These are phyloP conservation scores for Mactromeris polynyma DNA, from an alignment of 2,888 invertebrate genomes.

Conservation along the genomic window DNA sequence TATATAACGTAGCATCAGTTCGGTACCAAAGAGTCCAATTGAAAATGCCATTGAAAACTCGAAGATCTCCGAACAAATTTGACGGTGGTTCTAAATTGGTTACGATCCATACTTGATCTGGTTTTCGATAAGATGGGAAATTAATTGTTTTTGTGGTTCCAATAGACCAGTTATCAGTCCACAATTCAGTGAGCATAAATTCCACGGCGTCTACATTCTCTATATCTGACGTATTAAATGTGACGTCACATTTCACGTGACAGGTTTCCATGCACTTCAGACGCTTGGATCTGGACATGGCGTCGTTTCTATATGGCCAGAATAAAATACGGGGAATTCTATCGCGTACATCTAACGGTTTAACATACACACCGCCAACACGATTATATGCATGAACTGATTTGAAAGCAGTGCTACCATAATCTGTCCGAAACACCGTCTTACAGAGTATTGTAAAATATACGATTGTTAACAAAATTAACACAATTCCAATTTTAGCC, in stretches of 20 bases:
- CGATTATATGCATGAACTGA: neutral
- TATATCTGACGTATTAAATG: conserved; percentile 49
- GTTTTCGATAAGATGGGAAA: conserved; percentile 68
- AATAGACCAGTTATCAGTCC: conserved; percentile 50
- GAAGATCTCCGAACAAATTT: conserved; percentile 65
- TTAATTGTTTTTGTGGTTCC: conserved; percentile 38
- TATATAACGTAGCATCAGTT: conserved; percentile 41
- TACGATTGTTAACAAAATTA: neutral
- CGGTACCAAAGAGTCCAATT: conserved; percentile 66
- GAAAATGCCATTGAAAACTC: conserved; percentile 56
- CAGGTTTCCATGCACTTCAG: conserved; percentile 28
- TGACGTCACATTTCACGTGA: conserved; percentile 42
- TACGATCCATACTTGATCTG: conserved; percentile 75
- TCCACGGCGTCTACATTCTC: conserved; percentile 55
- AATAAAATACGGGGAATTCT: neutral
- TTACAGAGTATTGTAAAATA: neutral
- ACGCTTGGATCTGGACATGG: neutral
- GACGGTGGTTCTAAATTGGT: conserved; percentile 75
- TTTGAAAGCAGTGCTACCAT: neutral
- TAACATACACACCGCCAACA: neutral
- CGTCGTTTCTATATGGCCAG: neutral
- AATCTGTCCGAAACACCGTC: neutral
- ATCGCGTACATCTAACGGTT: neutral
- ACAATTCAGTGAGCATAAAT: conserved; percentile 57
- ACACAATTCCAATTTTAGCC: neutral